Base-by-base conservation (phyloP, 2,113 vertebrate genomes). In the Cyphomyrus discorhynchus region DNA sequence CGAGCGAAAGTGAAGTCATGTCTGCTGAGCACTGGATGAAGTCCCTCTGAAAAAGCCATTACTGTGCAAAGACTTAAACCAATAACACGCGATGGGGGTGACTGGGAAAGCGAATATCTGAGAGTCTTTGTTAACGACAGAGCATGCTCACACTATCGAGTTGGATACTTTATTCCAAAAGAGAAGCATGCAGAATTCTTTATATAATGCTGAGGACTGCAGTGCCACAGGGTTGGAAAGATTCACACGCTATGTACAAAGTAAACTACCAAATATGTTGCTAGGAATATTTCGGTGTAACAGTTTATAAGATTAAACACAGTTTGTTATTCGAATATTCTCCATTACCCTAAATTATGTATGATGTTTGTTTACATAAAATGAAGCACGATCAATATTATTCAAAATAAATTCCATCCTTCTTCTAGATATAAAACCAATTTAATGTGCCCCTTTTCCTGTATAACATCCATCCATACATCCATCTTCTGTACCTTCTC, bases 1-100 rank as follows among this genome's bases (percentile, higher is more conserved):
- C 66, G 49, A 62, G 70, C 19, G 56, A 80, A 84, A 45, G 70
- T 90, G 89, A 90, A 70, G 66, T 90, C 89, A 90, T 90, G 89
- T 90, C 89, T 90, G 50, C 56, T 27, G 58, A 62, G 82, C 3
- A 39, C 27, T 15, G 62, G 49, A 53, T 66, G 46, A 82, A 90
- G 80, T 56, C 62, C 47, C 89, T 87, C 85, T 90, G 89, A 84
- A 83, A 77, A 89, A 89, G 46, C 39, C 52, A 84, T 83, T 24
- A n/a, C n/a, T 89, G 77, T 31, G 42, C n/a, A 19, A 17, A 27
- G 77, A n/a, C 77, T 62, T 13, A 52, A 77, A 87, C 9, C 2
- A 50, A 27, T n/a, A 74, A 77, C 58, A 19, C 35, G 31, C n/a
- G 19, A 87, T 52, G n/a, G 56, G 42, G 83, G 84, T 46, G 21